Base-by-base conservation (phyloP, 1,140 invertebrate genomes). In the Solen grandis region DNA sequence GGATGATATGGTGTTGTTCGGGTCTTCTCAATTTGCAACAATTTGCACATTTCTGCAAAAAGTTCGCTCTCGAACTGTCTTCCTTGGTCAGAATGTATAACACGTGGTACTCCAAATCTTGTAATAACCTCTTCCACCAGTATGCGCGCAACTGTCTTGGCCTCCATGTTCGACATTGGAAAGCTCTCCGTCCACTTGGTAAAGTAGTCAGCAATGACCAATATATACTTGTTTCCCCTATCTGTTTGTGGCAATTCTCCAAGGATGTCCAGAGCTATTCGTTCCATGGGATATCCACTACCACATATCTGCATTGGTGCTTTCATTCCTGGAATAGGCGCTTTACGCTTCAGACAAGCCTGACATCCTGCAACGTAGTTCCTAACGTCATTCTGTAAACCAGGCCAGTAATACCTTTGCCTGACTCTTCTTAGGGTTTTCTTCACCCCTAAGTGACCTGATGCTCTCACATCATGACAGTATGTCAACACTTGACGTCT, bases 21-120 rank as follows among this genome's bases (percentile, higher is more conserved):
- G 29, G 75, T 73, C 27, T 81, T 68, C 35, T 82, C 52, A n/a
- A 82, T 79, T 25, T 63, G 60, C 22, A 84, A 46, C 10, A 69
- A 52, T 14, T 69, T 31, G 52, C 83, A 83, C 22, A 85, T 41
- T 54, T 80, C 66, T 14, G 29, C 27, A 25, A 85, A 76, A 3
- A 86, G 19, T 33, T 50, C 25, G 4, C 54, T 65, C 52, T 82
- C 19, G 38, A 85, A 83, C n/a, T 86, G 60, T 13, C 69, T 46
- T 29, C 90, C 92, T 75, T 91, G 88, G 75, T 93, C 91, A 1
- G 89, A 75, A 35, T 90, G 82, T 4, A 92, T 78, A 25, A 87
- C 70, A 19, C 85, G 35, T 0, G 93, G 91, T 1, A 89, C 80
- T 14, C 93, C 93, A 76, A 87, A 88, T 2, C 87, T 66, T 57